Percentiles rank a stretch among this genome's conserved stretches.
Evolutionary conservation across 1,140 invertebrate genomes (phyloP).

Genomic region (Apolygus lucorum): DNA sequence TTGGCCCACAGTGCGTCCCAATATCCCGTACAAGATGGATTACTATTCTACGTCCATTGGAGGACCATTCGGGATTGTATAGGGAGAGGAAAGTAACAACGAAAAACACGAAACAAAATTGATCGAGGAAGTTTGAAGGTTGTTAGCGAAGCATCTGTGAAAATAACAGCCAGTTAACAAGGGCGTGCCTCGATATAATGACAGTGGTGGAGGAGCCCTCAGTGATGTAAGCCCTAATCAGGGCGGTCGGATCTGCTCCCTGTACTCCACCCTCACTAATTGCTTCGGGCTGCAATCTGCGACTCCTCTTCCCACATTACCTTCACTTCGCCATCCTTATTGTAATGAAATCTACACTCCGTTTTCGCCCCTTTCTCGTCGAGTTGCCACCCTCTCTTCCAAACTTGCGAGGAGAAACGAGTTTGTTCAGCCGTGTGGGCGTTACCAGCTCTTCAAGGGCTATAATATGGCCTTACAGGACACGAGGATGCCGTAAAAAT

Average conservation of each 20-base stretch:
- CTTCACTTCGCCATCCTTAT: constrained; percentile 17
- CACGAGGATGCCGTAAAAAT: no score
- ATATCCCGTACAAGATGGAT: no score
- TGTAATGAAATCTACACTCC: constrained; percentile 23
- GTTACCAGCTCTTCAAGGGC: no score
- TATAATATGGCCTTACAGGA: no score
- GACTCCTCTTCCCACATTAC: constrained; percentile 17
- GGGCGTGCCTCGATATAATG: constrained; percentile 20
- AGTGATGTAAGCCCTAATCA: constrained; percentile 23
- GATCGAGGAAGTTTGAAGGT: neutral
- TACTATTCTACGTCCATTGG: no score
- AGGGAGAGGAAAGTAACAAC: no score
- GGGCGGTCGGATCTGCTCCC: constrained; percentile 14
- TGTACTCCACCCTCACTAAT: constrained; percentile 9
- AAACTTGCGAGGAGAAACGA: no score
- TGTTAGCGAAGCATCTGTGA: constrained; percentile 1
- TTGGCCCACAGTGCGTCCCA: no score
- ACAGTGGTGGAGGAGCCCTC: constrained; percentile 7
- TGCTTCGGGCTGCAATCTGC: constrained; percentile 19
- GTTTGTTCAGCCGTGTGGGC: no score
- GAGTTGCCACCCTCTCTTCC: no score
- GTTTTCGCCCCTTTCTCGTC: neutral
- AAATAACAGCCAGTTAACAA: constrained; percentile 23
- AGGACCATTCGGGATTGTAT: no score
- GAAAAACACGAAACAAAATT: neutral